Evolutionary conservation across 2,113 vertebrate species (phyloP), one percentile per base, ranked within the genome.

Genomic region (Alosa alosa): DNA sequence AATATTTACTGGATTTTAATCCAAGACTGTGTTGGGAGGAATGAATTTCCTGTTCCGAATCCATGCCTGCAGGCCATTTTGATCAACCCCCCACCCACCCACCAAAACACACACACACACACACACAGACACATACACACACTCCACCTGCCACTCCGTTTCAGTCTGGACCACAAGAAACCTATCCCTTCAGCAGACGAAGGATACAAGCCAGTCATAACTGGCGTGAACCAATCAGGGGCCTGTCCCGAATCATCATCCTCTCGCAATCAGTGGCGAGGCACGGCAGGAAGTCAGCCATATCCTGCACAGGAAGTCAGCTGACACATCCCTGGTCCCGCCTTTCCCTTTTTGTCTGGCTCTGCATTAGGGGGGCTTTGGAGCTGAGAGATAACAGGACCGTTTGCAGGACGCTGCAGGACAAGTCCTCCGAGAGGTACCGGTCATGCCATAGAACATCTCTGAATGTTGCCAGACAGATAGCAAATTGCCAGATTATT

Each of bases 281-380:
- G 89, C 93, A 90, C 94, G 94, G 95, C 96, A 96, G 96, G 95
- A 96, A 96, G 93, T 92, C 86, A 92, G 94, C 95, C 92, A 93
- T 93, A 96, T 96, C 96, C 96, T 96, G 96, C 95, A 90, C 90
- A 94, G 95, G 95, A 95, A 96, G 95, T 93, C 93, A 95, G 94
- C 94, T 96, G 94, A 96, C 94, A 92, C n/a, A 88, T 94, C 91
- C 90, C 91, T 90, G 72, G 92, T 93, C 93, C 89, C 92, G 93
- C 93, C 93, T 94, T 95, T 94, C 94, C 94, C 93, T 93, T 93
- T 93, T 94, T 93, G 94, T 94, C 92, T 92, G 46, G 90, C 93
- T 93, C 90, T 90, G 89, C 87, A 44, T 4, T 2, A 44, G 90
- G 91, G 87, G 91, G n/a, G 68, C 15, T 49, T 36, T n/a, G 25